A percentile compares a stretch with the other conserved stretches of the same genome.
Evolutionary conservation across 2,888 invertebrate species (phyloP).

Genomic region (Drosophila borealis): DNA sequence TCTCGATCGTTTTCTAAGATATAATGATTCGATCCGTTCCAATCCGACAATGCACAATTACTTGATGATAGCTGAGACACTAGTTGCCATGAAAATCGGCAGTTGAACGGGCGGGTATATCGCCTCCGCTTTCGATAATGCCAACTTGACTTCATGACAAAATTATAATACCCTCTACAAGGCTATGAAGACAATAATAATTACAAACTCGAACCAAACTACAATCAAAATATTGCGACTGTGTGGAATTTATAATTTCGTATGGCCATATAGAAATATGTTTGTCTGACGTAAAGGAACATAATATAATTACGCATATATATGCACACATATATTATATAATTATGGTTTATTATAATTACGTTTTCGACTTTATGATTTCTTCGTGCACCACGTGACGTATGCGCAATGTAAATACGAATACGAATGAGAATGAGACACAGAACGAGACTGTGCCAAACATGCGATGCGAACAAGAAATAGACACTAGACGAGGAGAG

Average conservation of each 20-base stretch:
- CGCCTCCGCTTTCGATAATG: too few relatives aligned
- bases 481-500: not conserved
- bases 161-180: too few relatives aligned
- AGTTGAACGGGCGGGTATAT: too few relatives aligned
- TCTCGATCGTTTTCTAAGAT: too few relatives aligned
- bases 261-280: constrained; percentile 42
- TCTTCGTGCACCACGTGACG: constrained; percentile 55
- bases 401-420: constrained; percentile 48
- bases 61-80: too few relatives aligned
- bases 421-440: constrained; percentile 6
- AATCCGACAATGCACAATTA: too few relatives aligned
- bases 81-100: too few relatives aligned
- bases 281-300: constrained; percentile 25
- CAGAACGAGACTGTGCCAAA: constrained; percentile 26
- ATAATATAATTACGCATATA: constrained; percentile 4
- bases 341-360: constrained; percentile 36
- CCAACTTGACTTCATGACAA: too few relatives aligned
- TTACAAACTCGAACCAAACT: constrained; percentile 15
- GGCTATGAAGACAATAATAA: constrained; percentile 12
- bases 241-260: constrained; percentile 51
- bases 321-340: constrained; percentile 48
- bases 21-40: too few relatives aligned
- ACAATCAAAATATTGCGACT: constrained; percentile 32
- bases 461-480: constrained; percentile 33
- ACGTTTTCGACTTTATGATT: constrained; percentile 23